phyloP scores from a whole-genome alignment of 2,888 invertebrate species.

The Ceriagrion tenellum region DNA sequence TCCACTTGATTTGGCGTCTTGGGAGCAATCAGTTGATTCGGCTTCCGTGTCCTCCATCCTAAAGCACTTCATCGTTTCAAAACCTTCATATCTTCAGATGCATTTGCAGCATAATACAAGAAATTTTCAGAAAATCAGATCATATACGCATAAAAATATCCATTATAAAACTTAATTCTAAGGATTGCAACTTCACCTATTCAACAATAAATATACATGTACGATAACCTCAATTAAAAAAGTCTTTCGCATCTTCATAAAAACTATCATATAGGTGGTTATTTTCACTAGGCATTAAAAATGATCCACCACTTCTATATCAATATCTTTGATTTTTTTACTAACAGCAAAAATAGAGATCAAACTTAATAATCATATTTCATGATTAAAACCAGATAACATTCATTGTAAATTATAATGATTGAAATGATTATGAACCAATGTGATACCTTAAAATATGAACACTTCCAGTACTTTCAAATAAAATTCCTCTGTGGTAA shows the following conservation, averaged over 20 bases:
- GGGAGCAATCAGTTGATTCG: constrained; percentile 37
- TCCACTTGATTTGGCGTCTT: constrained; percentile 19
- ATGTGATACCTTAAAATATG: neutral
- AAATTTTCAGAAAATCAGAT: too few species aligned
- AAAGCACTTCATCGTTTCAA: too few species aligned
- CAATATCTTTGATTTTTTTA: neutral
- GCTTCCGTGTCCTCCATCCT: constrained; percentile 24
- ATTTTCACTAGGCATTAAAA: neutral
- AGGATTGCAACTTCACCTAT: neutral
- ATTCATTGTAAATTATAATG: neutral
- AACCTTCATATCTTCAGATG: too few species aligned
- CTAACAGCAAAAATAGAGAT: neutral
- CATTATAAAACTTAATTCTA: neutral
- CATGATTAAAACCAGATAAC: neutral
- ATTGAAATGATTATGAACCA: neutral
- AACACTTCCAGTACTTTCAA: neutral
- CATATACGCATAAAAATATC: neutral
- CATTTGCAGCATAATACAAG: too few species aligned
- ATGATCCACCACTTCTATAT: neutral
- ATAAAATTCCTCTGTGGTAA: neutral
- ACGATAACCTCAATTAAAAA: neutral
- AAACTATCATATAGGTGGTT: neutral
- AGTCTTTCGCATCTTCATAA: neutral
- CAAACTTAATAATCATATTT: neutral
- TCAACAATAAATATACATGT: neutral